Percentiles rank a stretch among this genome's conserved stretches.
Conservation (phyloP, 2,888 invertebrate species). For the Eumacrocentrus americanus region DNA sequence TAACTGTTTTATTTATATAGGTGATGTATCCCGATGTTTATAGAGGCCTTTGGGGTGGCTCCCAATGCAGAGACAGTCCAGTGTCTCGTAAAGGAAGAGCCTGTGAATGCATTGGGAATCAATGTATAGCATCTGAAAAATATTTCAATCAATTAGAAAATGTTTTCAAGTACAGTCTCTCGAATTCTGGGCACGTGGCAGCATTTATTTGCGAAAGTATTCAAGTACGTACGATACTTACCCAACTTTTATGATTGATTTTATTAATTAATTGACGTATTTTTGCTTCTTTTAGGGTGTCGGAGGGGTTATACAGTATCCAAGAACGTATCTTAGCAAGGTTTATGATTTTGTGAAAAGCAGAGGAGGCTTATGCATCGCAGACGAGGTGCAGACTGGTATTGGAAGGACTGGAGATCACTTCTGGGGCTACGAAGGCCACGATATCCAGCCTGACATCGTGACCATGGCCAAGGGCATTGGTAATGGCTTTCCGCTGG, state of each 20-base stretch:
- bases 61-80: constrained; percentile 85
- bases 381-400: constrained; percentile 97
- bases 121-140: constrained; percentile 76
- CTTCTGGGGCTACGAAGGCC: constrained; percentile 96
- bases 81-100: constrained; percentile 70
- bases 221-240: constrained; percentile 65
- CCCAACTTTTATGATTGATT: constrained; percentile 47
- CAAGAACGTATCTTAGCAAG: constrained; percentile 82
- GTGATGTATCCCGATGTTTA: constrained; percentile 92
- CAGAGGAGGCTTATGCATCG: constrained; percentile 86
- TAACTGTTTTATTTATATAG: constrained; percentile 62
- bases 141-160: constrained; percentile 86
- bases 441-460: constrained; percentile 88
- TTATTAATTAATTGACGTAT: not conserved
- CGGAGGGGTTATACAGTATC: constrained; percentile 92
- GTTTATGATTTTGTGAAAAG: constrained; percentile 79
- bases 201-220: constrained; percentile 95
- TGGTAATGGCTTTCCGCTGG: constrained; percentile 95
- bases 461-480: constrained; percentile 96
- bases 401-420: constrained; percentile 93
- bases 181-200: constrained; percentile 76
- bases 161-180: constrained; percentile 77
- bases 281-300: constrained; percentile 68
- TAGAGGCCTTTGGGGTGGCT: constrained; percentile 89
- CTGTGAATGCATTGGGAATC: constrained; percentile 69